A percentile compares a stretch with the other conserved stretches of the same genome.
These are phyloP conservation scores for Prunella fulvescens DNA, from an alignment of 2,113 vertebrate genomes.

Conservation along the genomic window DNA sequence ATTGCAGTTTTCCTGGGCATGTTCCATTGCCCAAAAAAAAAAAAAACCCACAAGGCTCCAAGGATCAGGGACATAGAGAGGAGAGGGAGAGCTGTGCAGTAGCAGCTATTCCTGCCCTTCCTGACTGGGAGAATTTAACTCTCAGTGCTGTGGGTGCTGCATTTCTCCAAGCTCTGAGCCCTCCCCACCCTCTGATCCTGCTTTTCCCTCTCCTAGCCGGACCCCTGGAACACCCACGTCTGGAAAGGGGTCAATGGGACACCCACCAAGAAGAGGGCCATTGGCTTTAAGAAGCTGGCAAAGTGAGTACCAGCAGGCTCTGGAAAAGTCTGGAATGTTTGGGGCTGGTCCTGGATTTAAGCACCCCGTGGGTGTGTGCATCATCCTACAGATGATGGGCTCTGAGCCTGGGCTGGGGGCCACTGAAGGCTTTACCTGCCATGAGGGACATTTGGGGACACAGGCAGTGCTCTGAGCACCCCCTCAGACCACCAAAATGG, in stretches of 20 bases:
- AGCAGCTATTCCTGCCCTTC: not conserved
- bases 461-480: not conserved
- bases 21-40: not conserved
- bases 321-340: not conserved
- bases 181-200: not conserved
- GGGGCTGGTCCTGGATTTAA: not conserved
- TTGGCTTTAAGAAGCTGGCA: constrained; percentile 97
- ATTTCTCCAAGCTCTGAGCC: not conserved
- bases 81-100: not conserved
- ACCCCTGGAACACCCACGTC: constrained; percentile 92
- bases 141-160: not conserved
- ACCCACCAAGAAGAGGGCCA: constrained; percentile 94
- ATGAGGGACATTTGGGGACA: not conserved
- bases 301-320: constrained; percentile 79
- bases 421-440: not conserved
- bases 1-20: not conserved
- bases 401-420: not conserved
- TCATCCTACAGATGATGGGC: not conserved
- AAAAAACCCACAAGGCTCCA: fast-evolving
- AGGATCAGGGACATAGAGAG: not conserved
- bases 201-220: constrained; percentile 72
- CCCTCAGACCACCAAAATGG: not conserved
- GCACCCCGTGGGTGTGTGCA: not conserved
- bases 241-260: constrained; percentile 97
- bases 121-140: not conserved